Evolutionary conservation across 2,797 vertebrate species (phyloP), one percentile per base, ranked within the genome.

Genomic region (Hapalemur alaotrensis): DNA sequence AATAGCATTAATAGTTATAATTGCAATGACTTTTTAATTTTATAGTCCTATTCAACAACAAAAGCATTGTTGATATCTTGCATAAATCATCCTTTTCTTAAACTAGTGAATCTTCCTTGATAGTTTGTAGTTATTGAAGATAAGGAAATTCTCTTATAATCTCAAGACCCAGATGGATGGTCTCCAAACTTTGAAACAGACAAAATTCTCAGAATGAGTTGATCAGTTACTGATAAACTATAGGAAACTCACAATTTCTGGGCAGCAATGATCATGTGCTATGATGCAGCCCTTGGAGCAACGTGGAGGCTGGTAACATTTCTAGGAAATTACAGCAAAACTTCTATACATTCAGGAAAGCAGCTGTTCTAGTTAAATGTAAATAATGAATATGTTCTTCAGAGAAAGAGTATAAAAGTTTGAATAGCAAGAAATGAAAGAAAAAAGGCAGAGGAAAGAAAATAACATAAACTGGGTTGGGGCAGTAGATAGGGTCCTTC

Each of bases 261-360:
- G 2, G 25, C 67, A 70, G 6, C 17, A 73, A 46, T 67, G 41
- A 14, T 63, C 52, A 54, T 6, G 1, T 38, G 3, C 6, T 93
- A 28, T 95, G 75, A 57, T 52, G 46, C 3, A 82, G 8, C 54
- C 35, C 35, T 89, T 38, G 15, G 28, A 32, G n/a, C 17, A 78
- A 41, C 65, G n/a, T 81, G 38, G 46, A 84, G 14, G 22, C 32
- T 85, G 20, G 20, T 38, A 72, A 3, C 23, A 59, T 48, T n/a
- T 82, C 41, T 92, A 76, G 52, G 84, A 90, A 78, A 92, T 69
- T 48, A 52, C 41, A 95, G 76, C 7, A 92, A 63, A 73, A 43
- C 9, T 63, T 75, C 7, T 17, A 30, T 79, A 52, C 15, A 59
- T 46, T 89, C 32, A 83, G 43, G 25, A 93, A 92, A 89, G 18